Conservation (phyloP, 2,888 invertebrate genomes). For the Mamestra brassicae region DNA sequence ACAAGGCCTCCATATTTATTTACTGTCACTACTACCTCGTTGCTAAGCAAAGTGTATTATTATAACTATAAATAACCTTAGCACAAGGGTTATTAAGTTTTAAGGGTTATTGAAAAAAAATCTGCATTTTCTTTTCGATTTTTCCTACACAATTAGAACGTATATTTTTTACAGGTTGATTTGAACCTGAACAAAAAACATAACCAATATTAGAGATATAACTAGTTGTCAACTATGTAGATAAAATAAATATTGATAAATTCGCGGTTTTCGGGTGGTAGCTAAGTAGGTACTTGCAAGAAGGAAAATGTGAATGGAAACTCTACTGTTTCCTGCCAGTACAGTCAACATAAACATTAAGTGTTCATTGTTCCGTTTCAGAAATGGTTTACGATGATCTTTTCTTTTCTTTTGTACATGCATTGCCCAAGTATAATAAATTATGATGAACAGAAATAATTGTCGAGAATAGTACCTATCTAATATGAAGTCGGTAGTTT, state of each 20-base stretch:
- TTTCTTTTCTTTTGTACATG: constrained; percentile 10
- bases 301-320: constrained; percentile 39
- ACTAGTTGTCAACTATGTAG: not conserved
- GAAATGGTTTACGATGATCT: not conserved
- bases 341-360: constrained; percentile 33
- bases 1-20: constrained; percentile 30
- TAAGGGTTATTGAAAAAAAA: not conserved
- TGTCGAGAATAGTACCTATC: not conserved
- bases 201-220: not conserved
- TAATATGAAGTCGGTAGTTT: not conserved
- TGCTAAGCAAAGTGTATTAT: constrained; percentile 11
- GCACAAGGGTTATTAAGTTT: not conserved
- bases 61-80: not conserved
- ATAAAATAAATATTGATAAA: not conserved
- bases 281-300: constrained; percentile 8
- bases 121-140: not conserved
- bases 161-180: not conserved
- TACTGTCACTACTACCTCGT: constrained; percentile 33
- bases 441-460: not conserved
- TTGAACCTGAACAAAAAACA: not conserved
- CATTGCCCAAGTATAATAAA: not conserved
- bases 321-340: constrained; percentile 10
- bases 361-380: constrained; percentile 35
- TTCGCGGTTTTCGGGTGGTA: not conserved
- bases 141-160: not conserved